Percentiles rank a stretch among this genome's conserved stretches.
Evolutionary conservation across 2,797 vertebrate species (phyloP).

Genomic region (Lithobates pipiens): DNA sequence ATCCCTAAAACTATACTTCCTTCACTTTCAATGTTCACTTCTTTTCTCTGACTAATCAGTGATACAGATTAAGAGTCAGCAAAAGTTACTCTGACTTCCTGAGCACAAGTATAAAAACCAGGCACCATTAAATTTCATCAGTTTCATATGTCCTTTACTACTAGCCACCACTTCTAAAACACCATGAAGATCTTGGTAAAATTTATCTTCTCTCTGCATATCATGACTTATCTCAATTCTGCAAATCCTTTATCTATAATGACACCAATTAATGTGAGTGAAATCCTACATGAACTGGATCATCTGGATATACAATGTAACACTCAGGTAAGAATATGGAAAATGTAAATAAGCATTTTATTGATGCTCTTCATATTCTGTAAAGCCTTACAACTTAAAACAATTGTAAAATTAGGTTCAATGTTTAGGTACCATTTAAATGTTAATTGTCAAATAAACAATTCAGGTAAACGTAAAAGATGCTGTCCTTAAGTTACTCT

Average conservation of each 20-base stretch:
- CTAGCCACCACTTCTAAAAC: not conserved
- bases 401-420: too few species aligned
- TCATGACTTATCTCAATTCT: not conserved
- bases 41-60: not conserved
- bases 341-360: not conserved
- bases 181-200: not conserved
- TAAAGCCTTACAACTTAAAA: not conserved
- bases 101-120: not conserved
- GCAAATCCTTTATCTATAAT: not conserved
- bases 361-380: too few species aligned
- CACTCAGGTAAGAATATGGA: not conserved
- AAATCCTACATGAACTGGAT: not conserved
- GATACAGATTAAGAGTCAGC: not conserved
- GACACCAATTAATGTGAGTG: not conserved
- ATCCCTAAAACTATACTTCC: not conserved
- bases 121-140: not conserved
- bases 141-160: not conserved
- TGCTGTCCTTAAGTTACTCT: too few species aligned
- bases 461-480: too few species aligned
- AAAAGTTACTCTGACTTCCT: not conserved
- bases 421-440: too few species aligned
- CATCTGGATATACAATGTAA: not conserved
- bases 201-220: not conserved
- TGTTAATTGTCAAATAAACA: too few species aligned
- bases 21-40: not conserved